These are phyloP conservation scores for Choristoneura rosaceana DNA, from an alignment of 2,888 invertebrate genomes.

Conservation along the genomic window DNA sequence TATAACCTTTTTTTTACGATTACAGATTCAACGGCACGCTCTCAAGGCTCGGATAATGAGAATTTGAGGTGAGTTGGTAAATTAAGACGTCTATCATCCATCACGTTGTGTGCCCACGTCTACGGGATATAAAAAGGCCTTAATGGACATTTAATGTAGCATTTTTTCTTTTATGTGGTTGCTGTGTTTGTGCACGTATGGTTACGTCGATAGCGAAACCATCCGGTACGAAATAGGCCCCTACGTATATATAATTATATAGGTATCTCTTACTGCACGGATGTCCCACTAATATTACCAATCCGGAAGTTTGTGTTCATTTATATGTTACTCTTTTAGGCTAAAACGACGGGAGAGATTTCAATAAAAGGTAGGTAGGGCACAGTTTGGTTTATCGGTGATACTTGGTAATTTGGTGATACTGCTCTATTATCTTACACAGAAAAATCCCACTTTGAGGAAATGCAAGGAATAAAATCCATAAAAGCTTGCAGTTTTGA, in stretches of 20 bases:
- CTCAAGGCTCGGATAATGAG: constrained; percentile 55
- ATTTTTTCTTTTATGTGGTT: constrained; percentile 45
- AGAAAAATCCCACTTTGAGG: too few relatives aligned
- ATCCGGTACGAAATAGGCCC: not conserved
- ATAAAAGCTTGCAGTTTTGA: too few relatives aligned
- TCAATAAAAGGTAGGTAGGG: too few relatives aligned
- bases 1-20: constrained; percentile 51
- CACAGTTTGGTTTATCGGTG: too few relatives aligned
- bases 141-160: constrained; percentile 63
- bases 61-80: constrained; percentile 73
- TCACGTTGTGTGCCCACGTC: constrained; percentile 42
- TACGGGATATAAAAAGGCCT: constrained; percentile 45
- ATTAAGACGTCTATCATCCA: constrained; percentile 52
- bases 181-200: constrained; percentile 29
- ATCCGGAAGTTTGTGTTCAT: too few relatives aligned
- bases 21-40: constrained; percentile 62
- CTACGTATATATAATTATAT: not conserved
- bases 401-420: too few relatives aligned
- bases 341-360: too few relatives aligned
- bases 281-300: too few relatives aligned
- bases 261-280: not conserved
- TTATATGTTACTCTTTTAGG: too few relatives aligned
- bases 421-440: too few relatives aligned
- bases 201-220: constrained; percentile 4
- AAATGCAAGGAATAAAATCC: too few relatives aligned